Base-by-base conservation (phyloP, 2,888 invertebrate genomes). In the Argyra leucocephala region DNA sequence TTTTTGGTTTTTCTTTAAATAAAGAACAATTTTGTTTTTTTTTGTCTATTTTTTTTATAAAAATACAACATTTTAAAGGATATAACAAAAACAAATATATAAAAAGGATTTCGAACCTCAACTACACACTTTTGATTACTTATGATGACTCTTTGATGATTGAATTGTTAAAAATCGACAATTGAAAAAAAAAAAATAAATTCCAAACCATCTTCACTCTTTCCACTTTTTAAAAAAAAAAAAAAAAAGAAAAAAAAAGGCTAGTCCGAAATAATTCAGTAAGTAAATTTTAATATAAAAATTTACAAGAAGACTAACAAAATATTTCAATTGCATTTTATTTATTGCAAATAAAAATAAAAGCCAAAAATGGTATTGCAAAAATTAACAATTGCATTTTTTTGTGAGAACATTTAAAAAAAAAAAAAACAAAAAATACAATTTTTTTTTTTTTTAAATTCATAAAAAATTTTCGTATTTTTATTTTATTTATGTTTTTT, bases 121-220 rank as follows among this genome's bases (percentile, higher is more conserved):
- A 48, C n/a, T 48, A 18, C 15, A 18, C 15, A 48, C 48, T 48
- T 48, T 48, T 48, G 9, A 48, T 48, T 48, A 48, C 15, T 48
- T 48, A 48, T 48, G n/a, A n/a, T n/a, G 48, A 48, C 48, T 48
- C 18, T 48, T 48, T 48, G 48, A n/a, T n/a, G n/a, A 48, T 48
- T 48, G n/a, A 48, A 48, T 48, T 48, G 48, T 48, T 48, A 48
- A 37, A 37, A 37, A 48, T 12, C 48, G 18, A n/a, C 9, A 48
- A 37, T 10, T 10, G 12, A 37, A 37, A 37, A 37, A 31, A n/a
- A 31, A 26, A 26, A 31, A 12, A 10, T 31, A 7, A 31, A 31
- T 31, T 31, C 31, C 31, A 31, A 31, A n/a, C n/a, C n/a, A n/a
- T n/a, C n/a, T n/a, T n/a, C n/a, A n/a, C n/a, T n/a, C n/a, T n/a